Conservation (phyloP, 2,113 vertebrate species). For the Andinoacara biseriatus region DNA sequence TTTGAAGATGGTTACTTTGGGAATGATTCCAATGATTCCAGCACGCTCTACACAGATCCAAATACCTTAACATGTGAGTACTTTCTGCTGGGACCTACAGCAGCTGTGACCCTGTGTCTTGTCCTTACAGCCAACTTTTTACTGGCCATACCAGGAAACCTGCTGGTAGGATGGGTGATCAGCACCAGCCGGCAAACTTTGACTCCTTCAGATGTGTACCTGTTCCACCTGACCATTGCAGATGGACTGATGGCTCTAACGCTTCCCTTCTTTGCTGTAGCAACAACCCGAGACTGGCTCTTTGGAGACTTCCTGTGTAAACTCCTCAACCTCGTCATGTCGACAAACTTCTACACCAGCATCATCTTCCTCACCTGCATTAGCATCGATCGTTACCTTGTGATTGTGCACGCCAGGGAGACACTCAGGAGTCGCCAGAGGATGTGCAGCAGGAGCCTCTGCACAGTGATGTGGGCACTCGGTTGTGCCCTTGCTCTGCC, state of each 20-base stretch:
- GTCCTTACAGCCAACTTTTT: slow-evolving; percentile 64
- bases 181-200: slow-evolving; percentile 35
- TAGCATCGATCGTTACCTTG: slow-evolving; percentile 77
- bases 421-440: not conserved
- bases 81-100: rapidly evolving
- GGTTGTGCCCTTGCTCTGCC: slow-evolving; percentile 67
- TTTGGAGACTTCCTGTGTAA: slow-evolving; percentile 75
- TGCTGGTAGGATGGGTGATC: slow-evolving; percentile 76
- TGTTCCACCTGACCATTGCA: slow-evolving; percentile 77
- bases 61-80: rapidly evolving
- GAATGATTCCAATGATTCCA: slow-evolving; percentile 2
- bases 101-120: not conserved
- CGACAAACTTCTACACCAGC: slow-evolving; percentile 81
- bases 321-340: slow-evolving; percentile 58
- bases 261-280: slow-evolving; percentile 62
- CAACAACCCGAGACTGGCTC: slow-evolving; percentile 60
- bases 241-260: slow-evolving; percentile 76
- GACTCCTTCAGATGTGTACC: slow-evolving; percentile 73
- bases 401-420: slow-evolving; percentile 65
- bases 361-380: slow-evolving; percentile 80
- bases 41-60: rapidly evolving
- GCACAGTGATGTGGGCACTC: slow-evolving; percentile 64
- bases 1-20: rapidly evolving
- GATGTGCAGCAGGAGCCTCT: slow-evolving; percentile 51
- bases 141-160: slow-evolving; percentile 75